Evolutionary conservation across 2,888 invertebrate species (phyloP), one percentile per base, ranked within the genome.

Genomic region (Oconnorella tubifera): DNA sequence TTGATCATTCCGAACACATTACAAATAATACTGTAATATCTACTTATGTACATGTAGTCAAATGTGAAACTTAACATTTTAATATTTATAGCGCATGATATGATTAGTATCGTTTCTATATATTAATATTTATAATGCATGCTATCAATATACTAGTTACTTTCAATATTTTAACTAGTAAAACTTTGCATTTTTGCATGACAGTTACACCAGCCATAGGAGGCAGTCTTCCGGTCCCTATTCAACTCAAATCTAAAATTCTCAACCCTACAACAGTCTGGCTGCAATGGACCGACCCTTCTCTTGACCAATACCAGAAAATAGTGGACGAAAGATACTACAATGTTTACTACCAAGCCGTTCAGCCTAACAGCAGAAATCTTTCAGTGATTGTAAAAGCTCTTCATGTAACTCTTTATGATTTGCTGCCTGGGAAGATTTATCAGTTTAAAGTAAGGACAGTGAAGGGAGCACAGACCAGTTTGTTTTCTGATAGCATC

Each of bases 371-470:
- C 33, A 48, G 50, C 6, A 63, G 63, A 50, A 66, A 66, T 56
- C 32, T 56, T 75, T 88, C 87, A 2, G 88, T 92, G 50, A 86
- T 88, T 60, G 93, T 92, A 2, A 93, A 93, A 70, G 88, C 89
- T 64, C 87, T 89, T 62, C 88, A 90, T 29, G 87, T 89, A 61
- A 84, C 89, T 33, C 86, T 96, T 48, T 88, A 88, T 75, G 87
- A 88, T 33, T 86, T 97, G 62, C 87, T 88, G 23, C 88, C 93
- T 0, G 87, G 89, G 69, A 91, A 92, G 2, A 87, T 88, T 0
- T 97, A 97, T 82, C 89, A 88, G 79, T 93, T 96, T 83, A 92
- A 92, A 83, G 89, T 96, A 71, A 92, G 93, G 83, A 93, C 95
- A 0, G 85, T 90, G 62, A 92, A 90, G 62, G 69, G 70, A 10